Evolutionary conservation across 2,113 vertebrate genomes (phyloP), one percentile per base, ranked within the genome.

Genomic region (Chrysochloris asiatica): DNA sequence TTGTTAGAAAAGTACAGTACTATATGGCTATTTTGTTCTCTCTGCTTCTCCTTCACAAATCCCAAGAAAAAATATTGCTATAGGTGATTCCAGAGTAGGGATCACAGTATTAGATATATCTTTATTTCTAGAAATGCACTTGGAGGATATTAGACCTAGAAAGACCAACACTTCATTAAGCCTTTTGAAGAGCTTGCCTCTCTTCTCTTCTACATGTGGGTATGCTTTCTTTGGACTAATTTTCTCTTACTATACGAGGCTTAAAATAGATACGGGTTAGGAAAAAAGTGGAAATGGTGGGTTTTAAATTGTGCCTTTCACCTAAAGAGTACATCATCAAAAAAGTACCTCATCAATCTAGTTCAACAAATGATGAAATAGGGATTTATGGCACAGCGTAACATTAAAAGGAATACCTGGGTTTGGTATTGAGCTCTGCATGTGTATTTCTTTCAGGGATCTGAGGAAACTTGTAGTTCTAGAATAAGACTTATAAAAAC

Each of bases 401-500:
- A 83, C 8, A 61, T 50, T 54, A 50, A 79, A 33, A 87, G 56
- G 36, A 86, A 81, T 63, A 24, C n/a, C 1, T 36, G 69, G 3
- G 30, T 79, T 80, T 92, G 54, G n/a, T 52, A 41, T 83, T 83
- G 43, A 82, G 12, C 14, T 83, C 24, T 83, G 43, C 11, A 63
- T 38, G 14, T 63, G 6, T 71, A 80, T 86, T 77, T 89, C 12
- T 92, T 54, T 77, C 6, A 16, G 72, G 38, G 22, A 76, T 6
- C 30, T 89, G 38, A 92, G 73, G 86, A 26, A 41, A 80, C 28
- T 88, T 30, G 83, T 52, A 73, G 50, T 67, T 67, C 71, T 61
- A n/a, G n/a, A 89, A 91, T 3, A 86, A 88, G 43, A 81, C 19
- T 77, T 81, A 63, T 41, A 17, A 92, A 94, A 92, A 38, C 63